Base-by-base conservation (phyloP, 2,888 invertebrate genomes). In the Diogma glabrata region DNA sequence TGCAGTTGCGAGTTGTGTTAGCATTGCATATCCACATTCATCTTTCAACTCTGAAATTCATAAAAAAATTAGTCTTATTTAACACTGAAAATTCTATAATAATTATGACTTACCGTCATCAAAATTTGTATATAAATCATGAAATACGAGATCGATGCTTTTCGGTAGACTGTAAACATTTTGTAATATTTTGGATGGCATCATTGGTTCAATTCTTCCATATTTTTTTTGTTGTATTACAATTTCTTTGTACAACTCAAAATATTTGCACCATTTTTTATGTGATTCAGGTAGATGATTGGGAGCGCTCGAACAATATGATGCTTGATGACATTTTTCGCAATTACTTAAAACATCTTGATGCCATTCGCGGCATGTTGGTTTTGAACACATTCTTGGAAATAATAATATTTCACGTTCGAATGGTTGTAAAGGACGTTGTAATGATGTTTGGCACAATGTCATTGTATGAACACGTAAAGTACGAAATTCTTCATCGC, bases 341-440 rank as follows among this genome's bases (percentile, higher is more conserved):
- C 84, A 84, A 48, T 75, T 73, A 9, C 56, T 63, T 10, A 83
- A 59, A 52, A 69, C 70, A 14, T 63, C 63, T 46, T 70, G 72
- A 38, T 70, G 65, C 67, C 76, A 74, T 55, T 79, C 75, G 50
- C 78, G 71, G 60, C 85, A 85, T 1, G 63, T 63, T 0, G 67
- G 60, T 7, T 74, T 67, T 1, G 65, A 65, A 57, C 85, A 85
- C 4, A 81, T 67, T 51, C 78, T 74, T 0, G 84, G 83, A 59
- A 82, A 85, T 19, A 84, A 66, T 20, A 85, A 63, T 0, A 80
- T 75, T 60, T 86, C 85, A 54, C 78, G 79, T 62, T 85, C 85
- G 70, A 79, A 82, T 0, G 81, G 75, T 12, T 75, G 71, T 40
- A 85, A 61, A 3, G 70, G 64, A 9, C 84, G 70, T 54, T 76